These are phyloP conservation scores for Aphaenogaster ashmeadi DNA, from an alignment of 1,140 invertebrate genomes.

Conservation along the genomic window DNA sequence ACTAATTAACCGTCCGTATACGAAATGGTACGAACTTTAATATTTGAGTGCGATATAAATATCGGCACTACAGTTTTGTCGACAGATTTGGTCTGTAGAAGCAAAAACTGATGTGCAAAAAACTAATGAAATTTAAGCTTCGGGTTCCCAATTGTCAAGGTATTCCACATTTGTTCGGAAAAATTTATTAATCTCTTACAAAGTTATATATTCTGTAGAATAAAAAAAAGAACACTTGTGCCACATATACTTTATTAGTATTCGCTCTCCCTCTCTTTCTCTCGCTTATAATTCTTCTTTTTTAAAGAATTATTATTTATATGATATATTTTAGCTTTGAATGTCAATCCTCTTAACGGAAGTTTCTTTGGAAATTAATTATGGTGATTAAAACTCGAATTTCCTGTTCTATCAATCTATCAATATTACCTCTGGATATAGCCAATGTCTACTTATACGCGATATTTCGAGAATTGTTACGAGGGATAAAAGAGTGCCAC, in stretches of 20 bases:
- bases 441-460: constrained; percentile 71
- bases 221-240: neutral
- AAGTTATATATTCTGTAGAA: neutral
- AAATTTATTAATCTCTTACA: neutral
- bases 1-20: constrained; percentile 14
- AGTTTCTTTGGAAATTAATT: neutral
- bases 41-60: constrained; percentile 11
- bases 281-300: neutral
- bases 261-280: neutral
- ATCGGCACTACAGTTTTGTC: neutral
- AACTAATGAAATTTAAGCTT: constrained; percentile 14
- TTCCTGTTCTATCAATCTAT: constrained; percentile 10
- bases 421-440: constrained; percentile 50
- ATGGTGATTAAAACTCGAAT: constrained; percentile 1
- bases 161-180: neutral
- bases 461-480: constrained; percentile 75
- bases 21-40: constrained; percentile 13
- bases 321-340: neutral
- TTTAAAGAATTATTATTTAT: neutral
- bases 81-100: neutral
- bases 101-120: neutral
- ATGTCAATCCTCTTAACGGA: neutral
- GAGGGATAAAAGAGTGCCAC: constrained; percentile 61
- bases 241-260: neutral
- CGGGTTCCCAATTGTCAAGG: neutral